Base-by-base conservation (phyloP, 2,888 invertebrate species). In the Watsonalla cultraria region DNA sequence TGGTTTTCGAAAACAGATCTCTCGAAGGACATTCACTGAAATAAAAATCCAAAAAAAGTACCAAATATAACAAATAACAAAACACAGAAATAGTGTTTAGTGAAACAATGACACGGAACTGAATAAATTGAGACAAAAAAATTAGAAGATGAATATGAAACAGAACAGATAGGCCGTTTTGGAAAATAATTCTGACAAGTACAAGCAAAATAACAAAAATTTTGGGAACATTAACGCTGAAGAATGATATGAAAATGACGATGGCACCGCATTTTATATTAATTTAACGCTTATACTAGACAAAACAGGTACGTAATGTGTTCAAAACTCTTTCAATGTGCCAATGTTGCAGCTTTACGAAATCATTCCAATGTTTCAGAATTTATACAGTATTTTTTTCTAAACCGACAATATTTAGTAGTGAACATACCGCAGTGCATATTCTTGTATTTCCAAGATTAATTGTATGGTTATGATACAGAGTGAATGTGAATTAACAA, bases 151-250 rank as follows among this genome's bases (percentile, higher is more conserved):
- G 85, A 24, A 80, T 74, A 78, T 85, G 82, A 83, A 80, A 81
- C 70, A 77, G 76, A 89, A 90, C 84, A 85, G 86, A 90, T 90
- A 90, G 91, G 90, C 89, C 91, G 90, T 91, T 92, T 92, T 92
- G 92, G 91, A 90, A 89, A 89, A 82, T 70, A 90, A 85, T 72
- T 80, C 71, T 80, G 82, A 81, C 78, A 68, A 76, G 72, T 82
- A 83, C 77, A 88, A 86, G 89, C 89, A 86, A 88, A 84, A 76
- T 73, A 88, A 90, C 68, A 70, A 76, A 83, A 82, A 65, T 68
- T 49, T 71, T 72, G 74, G 79, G 80, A 80, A 82, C 78, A 79
- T 72, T 81, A 80, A 81, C 82, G 74, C 74, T 73, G 70, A 73
- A 74, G 62, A 74, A 85, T 83, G 82, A 70, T 64, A 84, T 86